Conservation (phyloP, 2,113 vertebrate genomes). For the Mobula birostris region DNA sequence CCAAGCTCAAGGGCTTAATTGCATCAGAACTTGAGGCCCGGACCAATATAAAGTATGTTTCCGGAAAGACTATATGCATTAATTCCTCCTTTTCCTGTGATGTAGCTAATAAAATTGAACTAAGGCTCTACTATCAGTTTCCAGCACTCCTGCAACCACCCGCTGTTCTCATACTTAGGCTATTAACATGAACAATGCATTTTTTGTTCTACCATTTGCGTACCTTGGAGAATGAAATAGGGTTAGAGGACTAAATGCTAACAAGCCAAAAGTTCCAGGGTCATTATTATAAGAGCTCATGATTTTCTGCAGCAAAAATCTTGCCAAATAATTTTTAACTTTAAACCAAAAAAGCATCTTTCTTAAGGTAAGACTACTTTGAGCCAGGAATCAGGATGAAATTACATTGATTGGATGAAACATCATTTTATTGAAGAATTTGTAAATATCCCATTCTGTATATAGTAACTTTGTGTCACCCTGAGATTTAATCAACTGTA, state of each 20-base stretch:
- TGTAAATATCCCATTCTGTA: neutral
- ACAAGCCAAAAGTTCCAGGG: neutral
- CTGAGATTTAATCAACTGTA: neutral
- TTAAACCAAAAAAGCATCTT: neutral
- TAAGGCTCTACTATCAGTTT: neutral
- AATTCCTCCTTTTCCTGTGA: neutral
- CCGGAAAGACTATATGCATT: neutral
- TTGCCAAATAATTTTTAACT: neutral
- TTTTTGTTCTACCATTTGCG: neutral
- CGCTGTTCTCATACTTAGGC: neutral
- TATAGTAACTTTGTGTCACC: neutral
- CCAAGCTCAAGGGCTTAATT: neutral
- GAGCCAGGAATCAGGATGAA: neutral
- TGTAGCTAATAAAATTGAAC: neutral
- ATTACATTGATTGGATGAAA: neutral
- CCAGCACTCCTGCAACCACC: neutral
- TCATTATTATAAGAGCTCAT: neutral
- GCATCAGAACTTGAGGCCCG: neutral
- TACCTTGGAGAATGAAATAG: neutral
- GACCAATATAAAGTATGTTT: neutral
- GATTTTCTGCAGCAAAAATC: neutral
- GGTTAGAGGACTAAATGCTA: no score
- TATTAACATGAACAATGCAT: neutral
- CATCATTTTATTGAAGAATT: neutral
- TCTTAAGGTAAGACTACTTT: neutral